Conservation (phyloP, 2,113 vertebrate genomes). For the Tychaedon coryphoeus region DNA sequence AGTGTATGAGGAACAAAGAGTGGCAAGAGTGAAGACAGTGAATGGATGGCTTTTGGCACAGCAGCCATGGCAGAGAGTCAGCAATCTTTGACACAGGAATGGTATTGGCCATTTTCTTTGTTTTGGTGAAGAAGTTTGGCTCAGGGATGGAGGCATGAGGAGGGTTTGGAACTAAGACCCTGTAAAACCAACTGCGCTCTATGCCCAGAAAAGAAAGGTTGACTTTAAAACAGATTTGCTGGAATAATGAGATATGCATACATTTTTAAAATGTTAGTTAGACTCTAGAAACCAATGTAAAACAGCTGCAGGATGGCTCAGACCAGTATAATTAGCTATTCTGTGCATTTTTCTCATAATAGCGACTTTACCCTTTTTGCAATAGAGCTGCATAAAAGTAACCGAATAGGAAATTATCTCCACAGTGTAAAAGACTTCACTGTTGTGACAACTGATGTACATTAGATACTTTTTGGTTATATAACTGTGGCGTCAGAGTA, state of each 20-base stretch:
- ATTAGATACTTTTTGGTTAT: neutral
- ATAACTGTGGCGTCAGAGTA: neutral
- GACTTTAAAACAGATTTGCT: neutral
- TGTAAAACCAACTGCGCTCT: neutral
- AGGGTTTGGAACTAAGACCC: neutral
- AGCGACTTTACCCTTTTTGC: neutral
- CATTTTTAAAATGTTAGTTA: neutral
- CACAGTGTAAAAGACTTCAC: neutral
- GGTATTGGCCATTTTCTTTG: neutral
- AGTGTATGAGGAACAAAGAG: neutral
- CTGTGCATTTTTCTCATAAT: neutral
- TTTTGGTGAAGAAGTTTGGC: neutral
- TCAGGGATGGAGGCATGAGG: fast-evolving
- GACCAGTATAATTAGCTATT: neutral
- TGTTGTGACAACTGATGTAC: neutral
- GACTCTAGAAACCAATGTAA: neutral
- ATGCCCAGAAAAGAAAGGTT: neutral
- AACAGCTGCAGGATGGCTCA: neutral
- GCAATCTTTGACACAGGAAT: neutral
- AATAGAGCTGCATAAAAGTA: neutral
- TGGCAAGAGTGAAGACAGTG: neutral
- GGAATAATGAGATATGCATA: neutral
- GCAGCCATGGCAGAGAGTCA: neutral
- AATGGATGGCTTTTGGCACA: neutral
- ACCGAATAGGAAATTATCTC: neutral